Conservation (phyloP, 2,888 invertebrate species). For the Parascotia fuliginaria region DNA sequence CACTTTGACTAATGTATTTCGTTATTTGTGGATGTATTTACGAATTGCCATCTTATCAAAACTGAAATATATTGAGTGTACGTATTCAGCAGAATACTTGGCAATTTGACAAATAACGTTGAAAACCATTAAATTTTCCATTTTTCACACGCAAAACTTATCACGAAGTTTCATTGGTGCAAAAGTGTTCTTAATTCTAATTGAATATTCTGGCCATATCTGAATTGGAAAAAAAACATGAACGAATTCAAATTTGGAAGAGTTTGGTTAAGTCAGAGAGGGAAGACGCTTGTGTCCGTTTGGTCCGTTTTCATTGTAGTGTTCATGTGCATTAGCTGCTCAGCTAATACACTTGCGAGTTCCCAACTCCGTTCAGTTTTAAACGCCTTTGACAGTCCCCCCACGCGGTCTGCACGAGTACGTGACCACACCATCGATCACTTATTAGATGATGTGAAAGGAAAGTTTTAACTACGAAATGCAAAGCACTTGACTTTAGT, state of each 20-base stretch:
- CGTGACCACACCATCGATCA: constrained; percentile 64
- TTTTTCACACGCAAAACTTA: constrained; percentile 17
- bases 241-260: constrained; percentile 16
- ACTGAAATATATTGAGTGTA: constrained; percentile 18
- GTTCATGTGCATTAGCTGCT: constrained; percentile 58
- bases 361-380: constrained; percentile 58
- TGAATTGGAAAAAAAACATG: constrained; percentile 18
- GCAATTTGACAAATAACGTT: constrained; percentile 34
- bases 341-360: constrained; percentile 71
- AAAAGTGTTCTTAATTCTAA: constrained; percentile 17
- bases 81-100: constrained; percentile 27
- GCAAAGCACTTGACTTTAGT: constrained; percentile 5
- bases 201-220: not conserved
- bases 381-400: constrained; percentile 70
- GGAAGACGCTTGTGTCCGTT: constrained; percentile 45
- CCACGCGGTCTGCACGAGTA: constrained; percentile 43
- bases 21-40: constrained; percentile 31
- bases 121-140: constrained; percentile 26
- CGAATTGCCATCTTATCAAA: constrained; percentile 26
- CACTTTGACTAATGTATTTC: constrained; percentile 35
- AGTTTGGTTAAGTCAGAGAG: constrained; percentile 38
- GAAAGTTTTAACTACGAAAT: constrained; percentile 33
- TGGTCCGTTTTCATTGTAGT: constrained; percentile 57
- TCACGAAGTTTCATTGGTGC: constrained; percentile 12
- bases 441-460: constrained; percentile 42